A percentile compares a stretch with the other conserved stretches of the same genome.
Evolutionary conservation across 2,113 vertebrate genomes (phyloP).

Genomic region (Gymnocephalus cernua): DNA sequence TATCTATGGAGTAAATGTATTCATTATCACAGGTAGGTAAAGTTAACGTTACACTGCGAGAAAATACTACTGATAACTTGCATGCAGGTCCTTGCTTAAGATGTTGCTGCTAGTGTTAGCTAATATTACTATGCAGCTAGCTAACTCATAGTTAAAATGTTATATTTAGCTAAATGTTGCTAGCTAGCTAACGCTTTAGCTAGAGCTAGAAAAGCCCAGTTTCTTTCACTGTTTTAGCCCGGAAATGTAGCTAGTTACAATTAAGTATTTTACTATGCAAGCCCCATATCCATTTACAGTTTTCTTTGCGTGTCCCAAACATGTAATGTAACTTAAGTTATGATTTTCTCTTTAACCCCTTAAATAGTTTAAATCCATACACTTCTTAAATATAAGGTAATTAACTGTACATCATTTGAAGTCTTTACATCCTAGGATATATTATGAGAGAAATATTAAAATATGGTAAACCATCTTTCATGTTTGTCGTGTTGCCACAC

Average conservation of each 20-base stretch:
- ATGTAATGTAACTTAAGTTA: not conserved
- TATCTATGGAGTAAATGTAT: not conserved
- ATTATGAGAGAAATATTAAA: constrained; percentile 1
- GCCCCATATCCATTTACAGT: not conserved
- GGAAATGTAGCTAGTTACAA: not conserved
- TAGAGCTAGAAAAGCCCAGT: constrained; percentile 3
- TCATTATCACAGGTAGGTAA: constrained; percentile 25
- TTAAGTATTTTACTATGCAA: not conserved
- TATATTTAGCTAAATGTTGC: not conserved
- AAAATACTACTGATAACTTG: not conserved
- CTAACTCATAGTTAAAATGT: not conserved
- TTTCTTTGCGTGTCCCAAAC: not conserved
- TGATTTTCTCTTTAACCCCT: not conserved
- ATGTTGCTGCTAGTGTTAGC: not conserved
- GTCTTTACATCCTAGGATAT: not conserved
- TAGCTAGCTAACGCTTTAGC: not conserved
- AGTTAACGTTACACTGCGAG: not conserved
- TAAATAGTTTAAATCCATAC: not conserved
- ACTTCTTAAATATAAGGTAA: not conserved
- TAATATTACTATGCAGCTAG: not conserved
- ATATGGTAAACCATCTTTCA: not conserved
- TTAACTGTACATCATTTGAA: not conserved
- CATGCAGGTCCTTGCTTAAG: not conserved
- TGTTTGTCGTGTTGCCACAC: not conserved
- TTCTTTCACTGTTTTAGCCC: not conserved